Percentiles rank a stretch among this genome's conserved stretches.
Conservation (phyloP, 2,888 invertebrate species). For the Lepidonotus clava region DNA sequence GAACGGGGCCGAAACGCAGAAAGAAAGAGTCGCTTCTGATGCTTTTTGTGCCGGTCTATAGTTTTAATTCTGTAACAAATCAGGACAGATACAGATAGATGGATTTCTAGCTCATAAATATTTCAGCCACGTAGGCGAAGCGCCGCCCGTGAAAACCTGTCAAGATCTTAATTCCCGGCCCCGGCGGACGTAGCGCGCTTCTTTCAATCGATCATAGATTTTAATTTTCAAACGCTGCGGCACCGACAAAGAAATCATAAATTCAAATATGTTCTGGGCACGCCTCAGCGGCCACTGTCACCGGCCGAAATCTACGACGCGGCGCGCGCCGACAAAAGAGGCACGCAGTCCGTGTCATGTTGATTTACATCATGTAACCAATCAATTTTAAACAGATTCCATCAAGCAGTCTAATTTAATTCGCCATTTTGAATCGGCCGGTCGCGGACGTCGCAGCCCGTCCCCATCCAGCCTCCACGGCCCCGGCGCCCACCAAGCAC, state of each 20-base stretch:
- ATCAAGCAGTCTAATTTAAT: slow-evolving; percentile 47
- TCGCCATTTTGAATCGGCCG: slow-evolving; percentile 42
- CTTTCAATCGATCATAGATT: slow-evolving; percentile 43
- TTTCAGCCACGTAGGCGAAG: slow-evolving; percentile 21
- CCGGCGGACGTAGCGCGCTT: background rate
- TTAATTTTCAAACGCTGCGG: slow-evolving; percentile 45
- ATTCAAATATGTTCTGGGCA: slow-evolving; percentile 44
- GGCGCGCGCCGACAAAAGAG: slow-evolving; percentile 29
- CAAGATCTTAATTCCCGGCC: slow-evolving; percentile 40
- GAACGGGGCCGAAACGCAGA: too few species aligned
- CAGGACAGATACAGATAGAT: slow-evolving; percentile 18
- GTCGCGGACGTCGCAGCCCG: background rate
- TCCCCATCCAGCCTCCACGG: background rate
- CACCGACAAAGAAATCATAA: slow-evolving; percentile 50
- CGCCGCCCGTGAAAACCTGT: slow-evolving; percentile 37
- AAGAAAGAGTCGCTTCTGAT: background rate
- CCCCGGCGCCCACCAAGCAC: background rate
- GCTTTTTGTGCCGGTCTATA: slow-evolving; percentile 14
- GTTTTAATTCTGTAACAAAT: slow-evolving; percentile 13
- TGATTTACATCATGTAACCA: slow-evolving; percentile 50
- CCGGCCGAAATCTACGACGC: slow-evolving; percentile 32
- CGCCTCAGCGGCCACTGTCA: slow-evolving; percentile 14
- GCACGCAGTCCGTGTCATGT: slow-evolving; percentile 19
- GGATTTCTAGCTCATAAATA: slow-evolving; percentile 37
- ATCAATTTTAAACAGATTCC: slow-evolving; percentile 51